These are phyloP conservation scores for Pyrgus malvae DNA, from an alignment of 2,888 invertebrate species.

Conservation along the genomic window DNA sequence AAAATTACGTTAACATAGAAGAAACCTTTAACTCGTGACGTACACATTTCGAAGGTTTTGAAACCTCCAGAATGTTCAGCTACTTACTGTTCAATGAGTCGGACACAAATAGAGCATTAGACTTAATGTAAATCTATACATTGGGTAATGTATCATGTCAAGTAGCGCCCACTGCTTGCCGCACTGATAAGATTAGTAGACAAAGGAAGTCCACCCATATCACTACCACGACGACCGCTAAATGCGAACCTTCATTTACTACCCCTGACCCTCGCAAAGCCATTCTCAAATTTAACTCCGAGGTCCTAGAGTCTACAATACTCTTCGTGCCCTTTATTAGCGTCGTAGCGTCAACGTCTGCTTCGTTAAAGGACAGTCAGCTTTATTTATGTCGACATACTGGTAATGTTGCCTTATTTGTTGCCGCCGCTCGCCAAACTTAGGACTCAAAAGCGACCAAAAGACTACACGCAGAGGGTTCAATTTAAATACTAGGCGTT, in stretches of 20 bases:
- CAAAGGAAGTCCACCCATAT: slow-evolving; percentile 81
- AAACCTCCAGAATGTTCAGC: not conserved
- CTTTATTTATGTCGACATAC: slow-evolving; percentile 80
- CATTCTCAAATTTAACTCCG: slow-evolving; percentile 53
- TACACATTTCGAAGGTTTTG: not conserved
- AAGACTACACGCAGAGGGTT: slow-evolving; percentile 52
- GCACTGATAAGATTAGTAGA: slow-evolving; percentile 79
- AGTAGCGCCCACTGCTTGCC: slow-evolving; percentile 58
- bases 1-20: not conserved
- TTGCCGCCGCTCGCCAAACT: slow-evolving; percentile 45
- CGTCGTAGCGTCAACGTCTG: slow-evolving; percentile 74
- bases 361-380: slow-evolving; percentile 80
- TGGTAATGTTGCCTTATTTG: slow-evolving; percentile 76
- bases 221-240: slow-evolving; percentile 74
- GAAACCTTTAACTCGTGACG: not conserved
- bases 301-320: slow-evolving; percentile 58
- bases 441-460: not conserved
- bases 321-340: slow-evolving; percentile 59
- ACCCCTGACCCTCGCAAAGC: slow-evolving; percentile 45
- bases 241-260: slow-evolving; percentile 76
- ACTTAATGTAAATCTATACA: slow-evolving; percentile 56
- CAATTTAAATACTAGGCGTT: slow-evolving; percentile 43
- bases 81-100: slow-evolving; percentile 2
- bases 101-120: slow-evolving; percentile 32
- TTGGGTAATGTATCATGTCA: slow-evolving; percentile 74